Percentiles rank a stretch among this genome's conserved stretches.
phyloP scores from a whole-genome alignment of 1,140 invertebrate species.

The Drosophila sp. region DNA sequence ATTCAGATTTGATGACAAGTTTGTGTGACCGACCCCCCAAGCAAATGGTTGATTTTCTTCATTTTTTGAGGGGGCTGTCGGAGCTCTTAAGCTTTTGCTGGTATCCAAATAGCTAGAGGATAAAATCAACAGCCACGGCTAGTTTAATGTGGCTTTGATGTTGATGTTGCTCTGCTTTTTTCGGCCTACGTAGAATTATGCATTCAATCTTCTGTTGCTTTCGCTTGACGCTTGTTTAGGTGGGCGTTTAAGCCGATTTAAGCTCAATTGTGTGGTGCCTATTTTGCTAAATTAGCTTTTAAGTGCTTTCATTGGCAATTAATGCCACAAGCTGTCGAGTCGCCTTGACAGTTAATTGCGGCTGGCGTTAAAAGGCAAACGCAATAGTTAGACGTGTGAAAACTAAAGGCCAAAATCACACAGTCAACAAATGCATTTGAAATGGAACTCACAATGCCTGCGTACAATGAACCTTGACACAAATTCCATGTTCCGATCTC shows the following conservation, averaged over 20 bases:
- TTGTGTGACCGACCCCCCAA: slow-evolving; percentile 38
- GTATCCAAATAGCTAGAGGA: slow-evolving; percentile 2
- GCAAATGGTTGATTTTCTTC: slow-evolving; percentile 4
- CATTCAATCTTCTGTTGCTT: slow-evolving; percentile 36
- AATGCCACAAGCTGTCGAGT: slow-evolving; percentile 55
- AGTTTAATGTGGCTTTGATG: slow-evolving; percentile 56
- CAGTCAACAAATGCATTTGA: slow-evolving; percentile 45
- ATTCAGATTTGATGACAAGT: slow-evolving; percentile 53
- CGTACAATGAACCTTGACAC: slow-evolving; percentile 73
- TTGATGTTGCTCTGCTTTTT: slow-evolving; percentile 14
- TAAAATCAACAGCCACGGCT: slow-evolving; percentile 19
- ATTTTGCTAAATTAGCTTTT: slow-evolving; percentile 69
- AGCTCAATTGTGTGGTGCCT: slow-evolving; percentile 41
- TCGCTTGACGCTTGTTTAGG: neutral
- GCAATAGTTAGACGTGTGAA: slow-evolving; percentile 33
- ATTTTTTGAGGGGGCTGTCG: neutral
- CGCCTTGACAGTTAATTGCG: slow-evolving; percentile 74
- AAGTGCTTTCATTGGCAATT: slow-evolving; percentile 78
- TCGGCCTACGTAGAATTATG: slow-evolving; percentile 55
- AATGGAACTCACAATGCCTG: slow-evolving; percentile 48
- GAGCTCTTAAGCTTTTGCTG: slow-evolving; percentile 25
- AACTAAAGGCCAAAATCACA: slow-evolving; percentile 29
- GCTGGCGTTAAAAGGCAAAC: slow-evolving; percentile 57
- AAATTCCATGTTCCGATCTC: slow-evolving; percentile 33
- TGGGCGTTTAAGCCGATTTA: slow-evolving; percentile 38